Evolutionary conservation across 2,888 invertebrate genomes (phyloP), one percentile per base, ranked within the genome.

Genomic region (Camponotus fellah): DNA sequence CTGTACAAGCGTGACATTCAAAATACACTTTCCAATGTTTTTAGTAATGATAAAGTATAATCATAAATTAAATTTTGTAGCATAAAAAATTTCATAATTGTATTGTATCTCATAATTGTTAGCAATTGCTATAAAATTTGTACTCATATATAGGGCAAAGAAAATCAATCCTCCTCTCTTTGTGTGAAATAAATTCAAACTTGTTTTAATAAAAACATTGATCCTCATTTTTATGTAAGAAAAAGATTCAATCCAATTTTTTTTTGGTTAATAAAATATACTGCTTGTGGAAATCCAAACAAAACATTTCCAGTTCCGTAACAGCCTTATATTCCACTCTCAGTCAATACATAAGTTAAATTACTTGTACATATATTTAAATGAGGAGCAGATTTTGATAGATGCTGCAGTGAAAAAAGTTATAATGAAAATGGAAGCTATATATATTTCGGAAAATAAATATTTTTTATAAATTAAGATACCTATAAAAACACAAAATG

Each of bases 301-400:
- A 21, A 83, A 83, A 68, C 4, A 32, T 62, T 46, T 68, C 12
- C 72, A 80, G 72, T 87, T 90, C 86, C 65, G 86, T 87, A 90
- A 90, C 90, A 90, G 90, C 87, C 90, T 90, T 90, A 90, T 89
- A 90, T 89, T 90, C 90, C 90, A 87, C 86, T 89, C 86, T 90
- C 89, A 88, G 88, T 90, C 85, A 83, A 90, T 90, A 89, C 89
- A 90, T 90, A 90, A 89, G 84, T 90, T 89, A 88, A 86, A 71
- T 89, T 87, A 90, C 69, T 77, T 88, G 86, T 74, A 82, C 85
- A 69, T 82, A 74, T 46, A 58, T 64, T 77, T 64, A 69, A 66
- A 86, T 74, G 60, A 75, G 49, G 56, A 58, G 68, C 26, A 64
- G 40, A 82, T 77, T 77, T 72, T 60, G 64, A 77, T 77, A 85